Evolutionary conservation across 2,113 vertebrate genomes (phyloP), one percentile per base, ranked within the genome.

Genomic region (Larimichthys polyactis): DNA sequence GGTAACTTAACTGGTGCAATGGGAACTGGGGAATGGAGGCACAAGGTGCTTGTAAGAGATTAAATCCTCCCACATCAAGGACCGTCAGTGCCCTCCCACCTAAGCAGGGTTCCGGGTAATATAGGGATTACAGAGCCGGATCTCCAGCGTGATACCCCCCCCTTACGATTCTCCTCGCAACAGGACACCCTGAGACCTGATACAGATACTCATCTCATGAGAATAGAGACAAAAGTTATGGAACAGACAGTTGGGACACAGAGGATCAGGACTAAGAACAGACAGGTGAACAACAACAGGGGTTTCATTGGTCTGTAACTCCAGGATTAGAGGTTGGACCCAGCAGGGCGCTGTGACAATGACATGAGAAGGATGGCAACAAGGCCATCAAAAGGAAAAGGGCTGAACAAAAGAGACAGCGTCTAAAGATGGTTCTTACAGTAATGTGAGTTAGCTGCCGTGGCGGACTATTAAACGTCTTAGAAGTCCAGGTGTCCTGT

Each of bases 1-100:
- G 89, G 85, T 90, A 90, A 82, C 71, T 0, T 48, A 29, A 62
- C 5, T 60, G 55, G 17, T 69, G 83, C 59, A 73, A 43, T 46
- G 1, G 40, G 24, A 69, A 44, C 57, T 27, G 27, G 46, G 36
- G 51, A 71, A 64, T 48, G 16, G 49, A 54, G 46, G 57, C 76
- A 32, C 5, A 48, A 46, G 22, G 52, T 87, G 83, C 75, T 85
- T 82, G 77, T 22, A 49, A 71, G 44, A 60, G 79, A 90, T 92
- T 85, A 78, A 75, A 82, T 75, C 57, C 70, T 83, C 71, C 5
- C 60, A 78, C 73, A 79, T 84, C 63, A 52, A 69, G 36, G 24
- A 19, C 29, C 8, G 44, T 60, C 63, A 58, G 4, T 64, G 54
- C 12, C 24, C 59, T 71, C 55, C 24, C 11, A 52, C 68, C 27